Evolutionary conservation across 1,140 invertebrate species (phyloP).

Genomic region (Hormaphis cornu): DNA sequence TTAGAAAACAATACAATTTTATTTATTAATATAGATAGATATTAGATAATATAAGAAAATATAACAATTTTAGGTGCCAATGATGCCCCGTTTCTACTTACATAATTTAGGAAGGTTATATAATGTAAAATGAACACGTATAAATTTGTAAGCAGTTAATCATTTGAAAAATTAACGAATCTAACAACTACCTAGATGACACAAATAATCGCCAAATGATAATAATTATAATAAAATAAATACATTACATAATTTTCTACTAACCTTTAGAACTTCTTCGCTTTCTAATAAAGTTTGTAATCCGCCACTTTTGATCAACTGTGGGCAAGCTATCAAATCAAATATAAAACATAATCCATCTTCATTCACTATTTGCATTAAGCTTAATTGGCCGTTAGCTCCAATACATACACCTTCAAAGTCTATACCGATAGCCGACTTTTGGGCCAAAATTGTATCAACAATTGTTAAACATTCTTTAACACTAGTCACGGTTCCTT

Average conservation of each 20-base stretch:
- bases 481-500: conserved; percentile 59
- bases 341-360: conserved; percentile 74
- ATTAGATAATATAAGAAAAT: too few species aligned
- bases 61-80: too few species aligned
- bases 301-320: conserved; percentile 64
- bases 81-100: too few species aligned
- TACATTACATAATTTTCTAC: not conserved
- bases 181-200: too few species aligned
- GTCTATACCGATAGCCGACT: conserved; percentile 58
- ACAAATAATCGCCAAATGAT: too few species aligned
- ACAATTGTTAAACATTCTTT: conserved; percentile 67
- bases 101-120: too few species aligned
- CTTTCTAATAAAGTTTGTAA: conserved; percentile 72
- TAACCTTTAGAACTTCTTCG: conserved; percentile 72
- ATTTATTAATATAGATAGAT: too few species aligned
- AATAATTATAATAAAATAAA: not conserved
- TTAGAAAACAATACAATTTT: too few species aligned
- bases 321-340: conserved; percentile 77
- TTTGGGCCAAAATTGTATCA: conserved; percentile 62
- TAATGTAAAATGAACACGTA: too few species aligned
- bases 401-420: conserved; percentile 87
- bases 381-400: conserved; percentile 68
- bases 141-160: too few species aligned
- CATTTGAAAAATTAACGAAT: too few species aligned
- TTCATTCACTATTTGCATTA: conserved; percentile 75